phyloP scores from a whole-genome alignment of 2,797 vertebrate genomes.

The Ambastaia sidthimunki region DNA sequence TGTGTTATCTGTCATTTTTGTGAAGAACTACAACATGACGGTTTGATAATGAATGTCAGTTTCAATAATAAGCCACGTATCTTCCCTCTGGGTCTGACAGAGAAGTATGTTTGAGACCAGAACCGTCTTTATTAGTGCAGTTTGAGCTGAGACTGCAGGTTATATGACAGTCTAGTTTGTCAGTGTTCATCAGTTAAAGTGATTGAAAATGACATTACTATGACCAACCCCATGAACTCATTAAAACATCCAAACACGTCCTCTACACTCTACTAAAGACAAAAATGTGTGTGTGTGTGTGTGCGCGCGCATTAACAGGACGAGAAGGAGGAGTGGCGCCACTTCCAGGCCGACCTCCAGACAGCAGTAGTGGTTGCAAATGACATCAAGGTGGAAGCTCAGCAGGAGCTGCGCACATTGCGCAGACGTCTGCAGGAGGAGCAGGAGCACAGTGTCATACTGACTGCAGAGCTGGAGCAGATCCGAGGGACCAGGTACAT shows the following conservation, averaged over 20 bases:
- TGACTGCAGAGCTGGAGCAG: conserved; percentile 89
- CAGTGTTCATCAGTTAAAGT: conserved; percentile 15
- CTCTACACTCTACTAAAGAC: not conserved
- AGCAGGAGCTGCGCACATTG: conserved; percentile 91
- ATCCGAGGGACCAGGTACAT: conserved; percentile 83
- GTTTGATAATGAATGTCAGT: conserved; percentile 28
- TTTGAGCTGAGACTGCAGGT: not conserved
- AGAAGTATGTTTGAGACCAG: not conserved
- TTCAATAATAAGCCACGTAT: not conserved
- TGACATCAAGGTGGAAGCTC: conserved; percentile 96
- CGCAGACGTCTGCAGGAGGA: conserved; percentile 91
- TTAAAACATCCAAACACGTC: not conserved
- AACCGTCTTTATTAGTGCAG: not conserved
- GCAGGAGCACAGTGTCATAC: conserved; percentile 85
- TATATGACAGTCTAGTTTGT: not conserved
- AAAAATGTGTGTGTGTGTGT: not conserved
- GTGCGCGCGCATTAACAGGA: conserved; percentile 78
- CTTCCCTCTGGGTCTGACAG: conserved; percentile 2
- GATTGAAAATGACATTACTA: conserved; percentile 12
- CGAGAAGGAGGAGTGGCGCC: conserved; percentile 92
- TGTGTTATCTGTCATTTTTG: conserved; percentile 1
- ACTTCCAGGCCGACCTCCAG: conserved; percentile 98
- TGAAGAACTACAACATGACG: not conserved
- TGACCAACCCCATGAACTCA: conserved; percentile 7
- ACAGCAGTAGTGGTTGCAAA: conserved; percentile 97